phyloP scores from a whole-genome alignment of 1,140 invertebrate genomes.

The Drosophila oshimai region DNA sequence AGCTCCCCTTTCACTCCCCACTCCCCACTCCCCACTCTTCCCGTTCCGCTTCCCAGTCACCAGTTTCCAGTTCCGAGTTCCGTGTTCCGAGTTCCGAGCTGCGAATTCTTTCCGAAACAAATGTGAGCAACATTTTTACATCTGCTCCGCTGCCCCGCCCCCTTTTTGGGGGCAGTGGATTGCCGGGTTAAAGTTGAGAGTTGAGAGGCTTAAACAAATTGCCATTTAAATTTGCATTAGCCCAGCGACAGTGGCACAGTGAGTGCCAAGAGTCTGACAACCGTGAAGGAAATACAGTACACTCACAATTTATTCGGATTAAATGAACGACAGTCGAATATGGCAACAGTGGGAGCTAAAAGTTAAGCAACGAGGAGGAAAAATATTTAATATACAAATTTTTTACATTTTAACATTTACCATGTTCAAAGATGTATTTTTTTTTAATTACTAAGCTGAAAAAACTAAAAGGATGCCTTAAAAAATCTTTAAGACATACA shows the following conservation, averaged over 20 bases:
- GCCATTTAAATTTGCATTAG: constrained; percentile 66
- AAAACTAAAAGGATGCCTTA: too few relatives aligned
- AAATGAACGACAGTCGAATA: not conserved
- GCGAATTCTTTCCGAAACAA: constrained; percentile 30
- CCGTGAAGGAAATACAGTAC: not conserved
- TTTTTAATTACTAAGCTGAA: too few relatives aligned
- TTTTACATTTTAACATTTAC: not conserved
- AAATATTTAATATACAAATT: not conserved
- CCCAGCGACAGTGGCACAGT: constrained; percentile 11
- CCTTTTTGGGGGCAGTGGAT: constrained; percentile 17
- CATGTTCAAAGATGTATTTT: too few relatives aligned
- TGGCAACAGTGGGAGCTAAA: too few relatives aligned
- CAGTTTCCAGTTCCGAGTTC: constrained; percentile 8
- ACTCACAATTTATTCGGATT: constrained; percentile 9
- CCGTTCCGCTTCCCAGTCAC: not conserved
- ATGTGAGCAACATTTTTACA: constrained; percentile 46
- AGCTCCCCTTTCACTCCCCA: not conserved
- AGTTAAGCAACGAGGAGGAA: too few relatives aligned
- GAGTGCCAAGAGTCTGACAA: constrained; percentile 29
- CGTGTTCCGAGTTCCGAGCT: constrained; percentile 14
- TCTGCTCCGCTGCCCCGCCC: not conserved
- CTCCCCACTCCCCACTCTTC: not conserved
- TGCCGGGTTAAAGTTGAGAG: constrained; percentile 38
- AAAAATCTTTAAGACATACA: too few relatives aligned
- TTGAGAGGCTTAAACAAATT: constrained; percentile 51